phyloP scores from a whole-genome alignment of 2,113 vertebrate species.

The Egretta garzetta region DNA sequence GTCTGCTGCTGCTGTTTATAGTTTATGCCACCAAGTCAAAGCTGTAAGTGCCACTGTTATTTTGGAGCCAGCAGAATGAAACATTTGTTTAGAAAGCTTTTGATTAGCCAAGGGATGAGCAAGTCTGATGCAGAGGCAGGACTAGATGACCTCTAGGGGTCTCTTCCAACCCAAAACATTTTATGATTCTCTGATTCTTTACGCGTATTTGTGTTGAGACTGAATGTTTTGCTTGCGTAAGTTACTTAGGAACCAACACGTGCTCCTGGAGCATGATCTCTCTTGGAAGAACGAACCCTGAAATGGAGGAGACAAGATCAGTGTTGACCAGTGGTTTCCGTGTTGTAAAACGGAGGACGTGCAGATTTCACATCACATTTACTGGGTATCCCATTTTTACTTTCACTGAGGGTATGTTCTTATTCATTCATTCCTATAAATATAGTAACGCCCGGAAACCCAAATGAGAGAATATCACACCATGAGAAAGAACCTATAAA shows the following conservation, averaged over 20 bases:
- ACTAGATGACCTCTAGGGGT: too few relatives aligned
- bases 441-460: background rate
- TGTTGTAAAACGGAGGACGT: background rate
- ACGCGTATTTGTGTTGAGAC: background rate
- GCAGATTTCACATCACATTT: background rate
- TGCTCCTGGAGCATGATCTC: background rate
- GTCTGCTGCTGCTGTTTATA: background rate
- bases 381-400: background rate
- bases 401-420: accelerated
- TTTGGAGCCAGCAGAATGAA: background rate
- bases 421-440: background rate
- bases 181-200: background rate
- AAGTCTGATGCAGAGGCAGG: background rate
- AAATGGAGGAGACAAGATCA: background rate
- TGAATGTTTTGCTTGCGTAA: background rate
- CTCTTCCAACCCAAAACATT: too few relatives aligned
- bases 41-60: background rate
- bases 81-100: background rate
- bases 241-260: background rate
- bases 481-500: accelerated
- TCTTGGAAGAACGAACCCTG: background rate
- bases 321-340: background rate
- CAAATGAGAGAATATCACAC: background rate
- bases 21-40: conserved; percentile 39
- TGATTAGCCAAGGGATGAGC: background rate